These are phyloP conservation scores for Mythimna albipuncta DNA, from an alignment of 2,888 invertebrate genomes.

Conservation along the genomic window DNA sequence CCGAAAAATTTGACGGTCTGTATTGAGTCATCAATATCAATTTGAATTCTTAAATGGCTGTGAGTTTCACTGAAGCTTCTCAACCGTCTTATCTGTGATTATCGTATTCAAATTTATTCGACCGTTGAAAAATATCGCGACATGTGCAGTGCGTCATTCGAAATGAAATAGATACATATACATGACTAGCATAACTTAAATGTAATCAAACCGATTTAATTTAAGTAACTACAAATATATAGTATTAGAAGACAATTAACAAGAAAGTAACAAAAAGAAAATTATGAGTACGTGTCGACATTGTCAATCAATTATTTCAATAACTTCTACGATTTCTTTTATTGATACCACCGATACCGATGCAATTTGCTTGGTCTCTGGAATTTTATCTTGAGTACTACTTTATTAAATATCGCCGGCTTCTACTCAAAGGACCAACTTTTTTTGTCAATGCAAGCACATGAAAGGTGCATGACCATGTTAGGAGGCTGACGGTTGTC, in stretches of 20 bases:
- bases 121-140: slow-evolving; percentile 17
- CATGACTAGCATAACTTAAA: slow-evolving; percentile 7
- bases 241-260: not conserved
- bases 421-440: slow-evolving; percentile 1
- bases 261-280: too few species aligned
- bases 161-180: slow-evolving; percentile 6
- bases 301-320: slow-evolving; percentile 11
- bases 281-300: slow-evolving; percentile 7
- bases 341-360: not conserved
- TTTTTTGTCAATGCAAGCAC: slow-evolving; percentile 2
- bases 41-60: not conserved
- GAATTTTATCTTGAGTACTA: not conserved
- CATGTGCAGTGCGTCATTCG: slow-evolving; percentile 10
- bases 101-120: slow-evolving; percentile 13
- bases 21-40: not conserved
- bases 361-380: not conserved
- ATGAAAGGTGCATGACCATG: slow-evolving; percentile 13
- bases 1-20: not conserved
- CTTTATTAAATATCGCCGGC: not conserved
- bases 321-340: not conserved
- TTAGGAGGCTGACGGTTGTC: slow-evolving; percentile 9
- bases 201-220: not conserved
- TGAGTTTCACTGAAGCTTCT: slow-evolving; percentile 15
- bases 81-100: not conserved
- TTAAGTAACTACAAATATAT: slow-evolving; percentile 9